Evolutionary conservation across 2,113 vertebrate species (phyloP).

Genomic region (Pardalotus punctatus): DNA sequence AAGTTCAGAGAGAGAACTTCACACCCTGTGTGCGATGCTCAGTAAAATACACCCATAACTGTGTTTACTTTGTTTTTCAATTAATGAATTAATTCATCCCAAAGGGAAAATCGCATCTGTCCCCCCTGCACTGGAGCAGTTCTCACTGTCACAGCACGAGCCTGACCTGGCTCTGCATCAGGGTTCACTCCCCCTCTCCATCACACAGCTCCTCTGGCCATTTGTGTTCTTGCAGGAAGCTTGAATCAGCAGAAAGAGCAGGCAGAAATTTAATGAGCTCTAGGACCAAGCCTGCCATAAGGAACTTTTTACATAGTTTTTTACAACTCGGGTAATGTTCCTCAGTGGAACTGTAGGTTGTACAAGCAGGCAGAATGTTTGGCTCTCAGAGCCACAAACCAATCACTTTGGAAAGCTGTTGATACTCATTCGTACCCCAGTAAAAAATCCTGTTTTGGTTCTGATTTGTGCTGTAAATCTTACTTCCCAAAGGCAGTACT

Average conservation of each 20-base stretch:
- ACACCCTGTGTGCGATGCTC: neutral
- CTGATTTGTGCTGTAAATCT: neutral
- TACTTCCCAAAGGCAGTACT: neutral
- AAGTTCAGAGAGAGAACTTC: neutral
- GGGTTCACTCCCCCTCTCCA: neutral
- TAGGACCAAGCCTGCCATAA: neutral
- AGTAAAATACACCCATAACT: neutral
- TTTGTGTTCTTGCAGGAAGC: neutral
- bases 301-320: neutral
- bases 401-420: neutral
- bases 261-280: neutral
- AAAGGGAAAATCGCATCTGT: accelerated
- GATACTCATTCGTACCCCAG: neutral
- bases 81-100: neutral
- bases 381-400: neutral
- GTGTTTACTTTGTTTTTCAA: neutral
- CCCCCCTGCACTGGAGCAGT: no score
- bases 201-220: neutral
- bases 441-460: neutral
- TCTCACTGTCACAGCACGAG: neutral
- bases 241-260: neutral
- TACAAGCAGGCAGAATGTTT: neutral
- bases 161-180: neutral
- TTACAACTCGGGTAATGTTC: neutral
- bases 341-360: neutral